A percentile compares a stretch with the other conserved stretches of the same genome.
phyloP scores from a whole-genome alignment of 2,888 invertebrate genomes.

The Icerya purchasi region DNA sequence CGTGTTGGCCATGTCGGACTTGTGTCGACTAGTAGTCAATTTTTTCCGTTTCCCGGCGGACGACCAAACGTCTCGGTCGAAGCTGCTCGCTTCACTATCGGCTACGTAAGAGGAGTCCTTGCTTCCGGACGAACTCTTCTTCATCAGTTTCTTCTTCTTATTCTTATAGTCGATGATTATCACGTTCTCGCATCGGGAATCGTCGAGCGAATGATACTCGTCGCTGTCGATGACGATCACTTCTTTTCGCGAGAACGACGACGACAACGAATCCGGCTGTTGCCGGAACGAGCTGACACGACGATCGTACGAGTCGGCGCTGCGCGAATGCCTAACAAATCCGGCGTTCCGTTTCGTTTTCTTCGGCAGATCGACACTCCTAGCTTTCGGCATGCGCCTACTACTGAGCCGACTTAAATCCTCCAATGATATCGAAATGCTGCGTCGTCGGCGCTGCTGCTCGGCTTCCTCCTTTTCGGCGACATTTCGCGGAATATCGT shows the following conservation, averaged over 20 bases:
- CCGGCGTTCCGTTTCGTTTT: not conserved
- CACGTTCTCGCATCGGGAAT: slow-evolving; percentile 15
- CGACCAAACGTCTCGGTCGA: slow-evolving; percentile 1
- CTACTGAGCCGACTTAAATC: not conserved
- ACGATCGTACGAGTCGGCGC: slow-evolving; percentile 10
- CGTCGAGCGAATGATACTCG: slow-evolving; percentile 17
- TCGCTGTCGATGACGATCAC: slow-evolving; percentile 21
- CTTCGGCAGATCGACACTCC: not conserved
- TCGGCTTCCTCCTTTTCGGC: not conserved
- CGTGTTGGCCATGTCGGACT: not conserved
- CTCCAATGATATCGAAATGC: not conserved
- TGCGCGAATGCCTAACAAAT: slow-evolving; percentile 7
- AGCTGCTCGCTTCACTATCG: slow-evolving; percentile 11
- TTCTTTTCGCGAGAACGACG: slow-evolving; percentile 5
- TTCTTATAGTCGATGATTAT: slow-evolving; percentile 21
- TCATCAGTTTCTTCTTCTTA: slow-evolving; percentile 15
- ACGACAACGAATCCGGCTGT: not conserved
- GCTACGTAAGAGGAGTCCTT: slow-evolving; percentile 9
- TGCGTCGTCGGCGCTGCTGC: not conserved
- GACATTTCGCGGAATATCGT: not conserved
- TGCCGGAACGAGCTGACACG: not conserved
- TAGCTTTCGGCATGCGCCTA: not conserved
- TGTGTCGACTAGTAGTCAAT: not conserved
- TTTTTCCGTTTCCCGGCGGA: not conserved
- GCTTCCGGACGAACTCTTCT: slow-evolving; percentile 13